Conservation (phyloP, 2,113 vertebrate genomes). For the Odobenus rosmarus region DNA sequence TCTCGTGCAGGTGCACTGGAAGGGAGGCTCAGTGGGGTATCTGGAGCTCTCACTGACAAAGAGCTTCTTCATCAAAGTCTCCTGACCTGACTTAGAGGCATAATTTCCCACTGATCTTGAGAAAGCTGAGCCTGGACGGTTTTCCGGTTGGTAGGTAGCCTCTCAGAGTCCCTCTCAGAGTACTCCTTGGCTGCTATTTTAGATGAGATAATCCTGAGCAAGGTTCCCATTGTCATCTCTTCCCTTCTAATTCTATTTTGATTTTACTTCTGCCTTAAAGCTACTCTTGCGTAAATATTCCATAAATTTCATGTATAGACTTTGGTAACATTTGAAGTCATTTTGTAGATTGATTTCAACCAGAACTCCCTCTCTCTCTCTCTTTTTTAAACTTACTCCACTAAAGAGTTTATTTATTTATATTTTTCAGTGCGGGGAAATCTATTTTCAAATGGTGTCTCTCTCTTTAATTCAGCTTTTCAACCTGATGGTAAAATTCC, state of each 20-base stretch:
- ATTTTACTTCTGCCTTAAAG: not conserved
- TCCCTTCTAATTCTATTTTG: not conserved
- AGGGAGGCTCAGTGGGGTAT: not conserved
- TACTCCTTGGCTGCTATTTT: not conserved
- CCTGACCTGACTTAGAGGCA: not conserved
- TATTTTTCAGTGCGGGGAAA: not conserved
- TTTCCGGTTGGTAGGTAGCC: fast-evolving
- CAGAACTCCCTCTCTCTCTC: not conserved
- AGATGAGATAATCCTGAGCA: not conserved
- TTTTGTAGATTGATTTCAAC: not conserved
- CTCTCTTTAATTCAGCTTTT: not conserved
- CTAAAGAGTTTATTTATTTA: not conserved
- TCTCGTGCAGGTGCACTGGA: fast-evolving
- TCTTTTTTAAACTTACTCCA: not conserved
- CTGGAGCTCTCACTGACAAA: too few relatives aligned
- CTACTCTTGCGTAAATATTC: not conserved
- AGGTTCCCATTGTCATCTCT: not conserved
- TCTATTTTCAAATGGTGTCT: not conserved
- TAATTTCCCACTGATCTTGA: not conserved
- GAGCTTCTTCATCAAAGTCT: not conserved
- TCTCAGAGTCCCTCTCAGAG: not conserved
- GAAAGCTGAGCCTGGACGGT: not conserved
- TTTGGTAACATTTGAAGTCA: not conserved
- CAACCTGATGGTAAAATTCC: not conserved
- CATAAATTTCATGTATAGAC: not conserved